Evolutionary conservation across 1,140 invertebrate genomes (phyloP).

Genomic region (Danaus plexippus): DNA sequence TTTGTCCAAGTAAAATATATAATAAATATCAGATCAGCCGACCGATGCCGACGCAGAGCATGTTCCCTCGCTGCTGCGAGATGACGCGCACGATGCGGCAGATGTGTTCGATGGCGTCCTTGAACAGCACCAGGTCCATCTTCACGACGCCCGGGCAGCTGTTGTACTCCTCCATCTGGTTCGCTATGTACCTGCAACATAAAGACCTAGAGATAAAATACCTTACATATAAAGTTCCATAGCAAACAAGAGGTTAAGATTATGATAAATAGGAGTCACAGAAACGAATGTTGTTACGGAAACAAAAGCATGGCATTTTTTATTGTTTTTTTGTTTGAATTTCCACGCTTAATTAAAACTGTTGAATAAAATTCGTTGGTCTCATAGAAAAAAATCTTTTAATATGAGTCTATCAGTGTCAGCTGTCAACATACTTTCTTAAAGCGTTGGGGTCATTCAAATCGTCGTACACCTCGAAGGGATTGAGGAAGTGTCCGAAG

Average conservation of each 20-base stretch:
- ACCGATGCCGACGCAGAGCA: slow-evolving; percentile 87
- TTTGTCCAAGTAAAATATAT: neutral
- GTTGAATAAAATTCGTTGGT: too few species aligned
- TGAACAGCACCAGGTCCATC: slow-evolving; percentile 87
- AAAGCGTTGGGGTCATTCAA: slow-evolving; percentile 75
- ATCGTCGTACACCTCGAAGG: slow-evolving; percentile 83
- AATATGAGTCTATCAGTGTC: too few species aligned
- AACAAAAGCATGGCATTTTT: too few species aligned
- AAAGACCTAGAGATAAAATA: neutral
- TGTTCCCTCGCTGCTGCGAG: slow-evolving; percentile 85
- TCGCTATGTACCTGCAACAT: slow-evolving; percentile 72
- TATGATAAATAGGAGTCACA: too few species aligned
- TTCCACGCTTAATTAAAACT: too few species aligned
- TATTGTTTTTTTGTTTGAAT: too few species aligned
- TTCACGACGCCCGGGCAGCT: slow-evolving; percentile 79
- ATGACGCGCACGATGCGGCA: slow-evolving; percentile 86
- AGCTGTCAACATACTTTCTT: slow-evolving; percentile 40
- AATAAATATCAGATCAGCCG: slow-evolving; percentile 14
- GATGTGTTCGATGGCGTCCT: slow-evolving; percentile 88
- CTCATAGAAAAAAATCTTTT: too few species aligned
- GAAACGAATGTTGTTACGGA: too few species aligned
- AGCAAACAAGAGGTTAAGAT: neutral
- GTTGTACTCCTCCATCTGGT: slow-evolving; percentile 86
- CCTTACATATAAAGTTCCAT: neutral
- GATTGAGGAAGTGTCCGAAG: slow-evolving; percentile 86